Base-by-base conservation (phyloP, 2,888 invertebrate genomes). In the Eupithecia pulchellata region DNA sequence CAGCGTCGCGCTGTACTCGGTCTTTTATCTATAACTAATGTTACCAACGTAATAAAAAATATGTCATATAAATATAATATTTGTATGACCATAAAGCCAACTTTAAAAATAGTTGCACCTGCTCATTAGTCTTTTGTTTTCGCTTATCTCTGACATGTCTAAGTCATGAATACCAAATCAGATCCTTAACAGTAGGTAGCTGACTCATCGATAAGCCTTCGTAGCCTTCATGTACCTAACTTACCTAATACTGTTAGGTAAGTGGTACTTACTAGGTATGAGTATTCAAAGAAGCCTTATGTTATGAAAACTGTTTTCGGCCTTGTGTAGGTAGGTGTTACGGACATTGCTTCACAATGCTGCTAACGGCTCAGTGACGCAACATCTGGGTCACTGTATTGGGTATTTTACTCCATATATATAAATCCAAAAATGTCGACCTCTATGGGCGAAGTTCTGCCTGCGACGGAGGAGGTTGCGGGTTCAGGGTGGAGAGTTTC, bases 261-360 rank as follows among this genome's bases (percentile, higher is more conserved):
- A 64, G 58, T 60, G 58, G 58, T 25, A 13, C 47, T 2, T 47
- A 47, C 30, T n/a, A 1, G 4, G 4, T 39, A n/a, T n/a, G 6
- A 2, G 17, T 60, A 60, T 60, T 32, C 32, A 29, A 29, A 64
- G 68, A 66, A 74, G 73, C 72, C 69, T 69, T 72, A 72, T 75
- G 69, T 69, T 74, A 75, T 78, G 67, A 62, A 72, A 75, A 73
- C 70, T 69, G 73, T 76, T 77, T 73, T 62, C 69, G 68, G 61
- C 34, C 72, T 70, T 69, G 73, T 71, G 72, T 61, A 68, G 69
- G 25, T 66, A 68, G 69, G 25, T 66, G 36, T 66, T 63, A 76
- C 76, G 76, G 74, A 75, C 76, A 66, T n/a, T n/a, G n/a, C n/a
- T n/a, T n/a, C n/a, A 73, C 71, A 75, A 78, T 74, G 75, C 13